These are phyloP conservation scores for Pentalonia nigronervosa DNA, from an alignment of 1,140 invertebrate species.

Conservation along the genomic window DNA sequence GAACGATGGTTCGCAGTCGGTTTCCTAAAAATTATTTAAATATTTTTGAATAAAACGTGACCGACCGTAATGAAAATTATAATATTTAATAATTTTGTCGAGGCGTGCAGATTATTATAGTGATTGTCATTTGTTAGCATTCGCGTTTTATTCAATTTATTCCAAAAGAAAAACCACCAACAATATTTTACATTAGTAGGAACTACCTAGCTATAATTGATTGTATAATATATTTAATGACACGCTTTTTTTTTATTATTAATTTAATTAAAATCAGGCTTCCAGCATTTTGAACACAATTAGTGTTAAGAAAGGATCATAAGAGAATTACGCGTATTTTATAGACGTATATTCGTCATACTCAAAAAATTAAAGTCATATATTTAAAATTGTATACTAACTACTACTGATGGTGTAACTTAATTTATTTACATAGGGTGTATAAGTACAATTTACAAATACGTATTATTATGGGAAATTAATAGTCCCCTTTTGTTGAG, in stretches of 20 bases:
- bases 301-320: background rate
- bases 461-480: too few species aligned
- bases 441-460: background rate
- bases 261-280: background rate
- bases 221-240: background rate
- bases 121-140: background rate
- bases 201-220: background rate
- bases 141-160: background rate
- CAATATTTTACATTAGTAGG: background rate
- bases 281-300: background rate
- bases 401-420: background rate
- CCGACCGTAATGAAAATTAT: background rate
- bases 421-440: background rate
- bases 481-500: too few species aligned
- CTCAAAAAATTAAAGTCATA: background rate
- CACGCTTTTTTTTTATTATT: background rate
- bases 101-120: background rate
- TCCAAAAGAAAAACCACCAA: background rate
- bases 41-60: background rate
- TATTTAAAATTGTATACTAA: background rate
- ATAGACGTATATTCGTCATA: background rate
- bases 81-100: constrained; percentile 9
- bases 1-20: background rate
- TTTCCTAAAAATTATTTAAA: background rate
- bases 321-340: background rate